These are phyloP conservation scores for Gadus macrocephalus DNA, from an alignment of 2,113 vertebrate species.

Conservation along the genomic window DNA sequence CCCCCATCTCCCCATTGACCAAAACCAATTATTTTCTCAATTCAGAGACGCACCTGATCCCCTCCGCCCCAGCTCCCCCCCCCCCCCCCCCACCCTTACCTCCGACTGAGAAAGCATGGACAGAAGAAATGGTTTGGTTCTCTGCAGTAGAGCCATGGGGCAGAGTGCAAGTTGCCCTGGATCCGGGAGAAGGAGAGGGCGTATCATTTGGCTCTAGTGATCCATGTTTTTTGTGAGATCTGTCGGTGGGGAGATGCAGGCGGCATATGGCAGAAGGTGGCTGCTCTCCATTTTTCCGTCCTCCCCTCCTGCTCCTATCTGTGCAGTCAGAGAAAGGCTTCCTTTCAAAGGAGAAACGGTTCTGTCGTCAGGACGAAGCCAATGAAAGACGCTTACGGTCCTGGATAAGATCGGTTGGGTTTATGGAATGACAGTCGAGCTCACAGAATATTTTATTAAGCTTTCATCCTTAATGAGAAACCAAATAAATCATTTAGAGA, in stretches of 20 bases:
- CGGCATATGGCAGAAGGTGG: slow-evolving; percentile 40
- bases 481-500: slow-evolving; percentile 5
- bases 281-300: slow-evolving; percentile 49
- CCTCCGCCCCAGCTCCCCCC: no score
- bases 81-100: slow-evolving; percentile 15
- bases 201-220: slow-evolving; percentile 53
- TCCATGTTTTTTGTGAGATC: slow-evolving; percentile 47
- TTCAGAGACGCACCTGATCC: slow-evolving; percentile 51
- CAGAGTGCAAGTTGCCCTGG: slow-evolving; percentile 29
- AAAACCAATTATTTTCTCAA: slow-evolving; percentile 64
- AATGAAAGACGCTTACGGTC: slow-evolving; percentile 35
- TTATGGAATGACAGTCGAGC: slow-evolving; percentile 28
- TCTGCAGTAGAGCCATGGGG: slow-evolving; percentile 36
- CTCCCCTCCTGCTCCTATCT: neutral
- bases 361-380: slow-evolving; percentile 40
- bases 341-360: slow-evolving; percentile 50
- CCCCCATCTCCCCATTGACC: slow-evolving; percentile 44
- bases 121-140: neutral
- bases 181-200: slow-evolving; percentile 17
- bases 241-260: slow-evolving; percentile 31
- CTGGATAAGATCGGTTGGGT: slow-evolving; percentile 52
- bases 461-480: slow-evolving; percentile 25
- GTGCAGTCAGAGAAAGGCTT: slow-evolving; percentile 39
- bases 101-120: slow-evolving; percentile 29
- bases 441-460: slow-evolving; percentile 23